phyloP scores from a whole-genome alignment of 2,888 invertebrate species.

The Spodoptera exigua region DNA sequence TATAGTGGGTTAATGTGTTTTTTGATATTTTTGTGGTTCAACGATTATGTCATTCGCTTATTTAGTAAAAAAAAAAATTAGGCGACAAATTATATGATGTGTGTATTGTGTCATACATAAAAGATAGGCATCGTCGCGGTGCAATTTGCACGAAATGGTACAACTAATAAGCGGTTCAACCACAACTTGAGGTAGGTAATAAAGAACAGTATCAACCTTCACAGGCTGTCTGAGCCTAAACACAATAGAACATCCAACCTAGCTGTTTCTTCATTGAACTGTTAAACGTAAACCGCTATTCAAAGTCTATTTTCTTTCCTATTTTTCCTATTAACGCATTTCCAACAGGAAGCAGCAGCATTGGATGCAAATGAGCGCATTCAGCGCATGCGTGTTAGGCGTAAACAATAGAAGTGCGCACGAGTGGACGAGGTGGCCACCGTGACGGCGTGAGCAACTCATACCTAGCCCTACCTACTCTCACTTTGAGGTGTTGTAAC shows the following conservation, averaged over 20 bases:
- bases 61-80: too few species aligned
- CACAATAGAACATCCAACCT: conserved; percentile 10
- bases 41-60: too few species aligned
- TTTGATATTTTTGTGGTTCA: too few species aligned
- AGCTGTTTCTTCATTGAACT: conserved; percentile 1
- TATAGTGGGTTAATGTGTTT: too few species aligned
- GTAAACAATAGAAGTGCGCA: conserved; percentile 52
- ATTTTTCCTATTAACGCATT: conserved; percentile 44
- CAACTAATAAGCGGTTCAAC: too few species aligned
- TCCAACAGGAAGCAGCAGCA: conserved; percentile 55
- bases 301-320: conserved; percentile 32
- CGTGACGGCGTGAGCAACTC: conserved; percentile 27
- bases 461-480: conserved; percentile 16
- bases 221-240: not conserved
- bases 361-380: conserved; percentile 57
- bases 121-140: too few species aligned
- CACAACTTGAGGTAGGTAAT: not conserved
- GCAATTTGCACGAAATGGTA: too few species aligned
- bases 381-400: conserved; percentile 28
- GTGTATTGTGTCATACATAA: too few species aligned
- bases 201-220: not conserved
- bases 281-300: conserved; percentile 8
- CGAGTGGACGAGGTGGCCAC: conserved; percentile 25
- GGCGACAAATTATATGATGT: too few species aligned
- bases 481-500: conserved; percentile 17